Evolutionary conservation across 1,140 invertebrate genomes (phyloP).

Genomic region (Pentalonia nigronervosa): DNA sequence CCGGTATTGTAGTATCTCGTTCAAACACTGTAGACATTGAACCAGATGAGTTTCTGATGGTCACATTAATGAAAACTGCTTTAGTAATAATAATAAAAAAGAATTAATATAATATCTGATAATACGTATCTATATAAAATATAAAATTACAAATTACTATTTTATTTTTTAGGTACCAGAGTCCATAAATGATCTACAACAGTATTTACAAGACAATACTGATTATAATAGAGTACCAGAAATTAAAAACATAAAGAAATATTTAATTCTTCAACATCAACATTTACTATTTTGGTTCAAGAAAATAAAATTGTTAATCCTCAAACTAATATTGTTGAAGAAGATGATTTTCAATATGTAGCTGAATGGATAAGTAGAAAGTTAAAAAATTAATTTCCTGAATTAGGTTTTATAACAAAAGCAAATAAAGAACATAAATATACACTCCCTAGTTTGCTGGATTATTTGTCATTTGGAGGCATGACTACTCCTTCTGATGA

Average conservation of each 20-base stretch:
- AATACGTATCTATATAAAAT: no score
- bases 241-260: background rate
- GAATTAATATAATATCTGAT: no score
- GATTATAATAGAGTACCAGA: background rate
- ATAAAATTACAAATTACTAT: no score
- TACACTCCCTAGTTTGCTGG: background rate
- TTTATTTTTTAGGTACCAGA: background rate
- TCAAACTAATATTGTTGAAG: background rate
- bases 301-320: background rate
- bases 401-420: background rate
- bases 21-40: background rate
- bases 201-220: background rate
- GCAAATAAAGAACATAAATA: background rate
- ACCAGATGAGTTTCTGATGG: slow-evolving; percentile 14
- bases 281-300: background rate
- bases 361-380: background rate
- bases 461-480: background rate
- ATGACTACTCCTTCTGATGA: background rate
- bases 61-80: background rate
- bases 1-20: background rate
- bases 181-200: background rate
- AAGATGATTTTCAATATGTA: background rate
- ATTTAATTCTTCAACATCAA: background rate
- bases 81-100: background rate
- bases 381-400: background rate